Evolutionary conservation across 2,797 vertebrate genomes (phyloP).

Genomic region (Falco cherrug): DNA sequence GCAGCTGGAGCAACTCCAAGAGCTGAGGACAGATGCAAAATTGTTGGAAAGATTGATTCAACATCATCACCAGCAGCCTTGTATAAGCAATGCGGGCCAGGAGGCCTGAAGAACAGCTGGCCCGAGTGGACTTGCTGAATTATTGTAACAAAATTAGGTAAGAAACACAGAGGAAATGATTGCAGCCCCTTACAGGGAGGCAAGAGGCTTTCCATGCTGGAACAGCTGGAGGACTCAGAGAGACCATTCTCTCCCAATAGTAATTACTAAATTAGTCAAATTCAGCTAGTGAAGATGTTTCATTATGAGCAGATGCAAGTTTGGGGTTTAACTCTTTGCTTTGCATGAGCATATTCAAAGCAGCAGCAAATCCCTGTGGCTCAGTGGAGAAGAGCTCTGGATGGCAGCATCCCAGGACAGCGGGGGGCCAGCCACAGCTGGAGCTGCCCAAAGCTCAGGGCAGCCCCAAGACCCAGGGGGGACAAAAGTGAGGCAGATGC

Average conservation of each 20-base stretch:
- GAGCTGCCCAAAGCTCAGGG: not conserved
- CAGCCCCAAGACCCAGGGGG: not conserved
- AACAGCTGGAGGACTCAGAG: slow-evolving; percentile 31
- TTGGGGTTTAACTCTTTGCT: slow-evolving; percentile 1
- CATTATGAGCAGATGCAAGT: slow-evolving; percentile 26
- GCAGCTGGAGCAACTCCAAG: not conserved
- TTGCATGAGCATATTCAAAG: not conserved
- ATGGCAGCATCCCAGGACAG: accelerated
- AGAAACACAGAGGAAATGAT: slow-evolving; percentile 16
- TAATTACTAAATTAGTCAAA: slow-evolving; percentile 44
- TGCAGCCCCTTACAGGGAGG: not conserved
- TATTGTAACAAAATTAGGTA: slow-evolving; percentile 24
- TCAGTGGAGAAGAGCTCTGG: not conserved
- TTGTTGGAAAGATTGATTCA: slow-evolving; percentile 15
- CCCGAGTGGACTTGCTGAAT: not conserved
- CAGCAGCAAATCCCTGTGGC: not conserved
- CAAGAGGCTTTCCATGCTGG: not conserved
- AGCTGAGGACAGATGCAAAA: slow-evolving; percentile 33
- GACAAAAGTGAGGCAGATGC: not conserved
- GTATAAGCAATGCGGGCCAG: not conserved
- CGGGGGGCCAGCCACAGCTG: not conserved
- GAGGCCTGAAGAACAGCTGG: slow-evolving; percentile 44
- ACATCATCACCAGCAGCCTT: not conserved
- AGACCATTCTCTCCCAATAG: not conserved
- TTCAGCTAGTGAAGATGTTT: not conserved